These are phyloP conservation scores for Drosophila tristis DNA, from an alignment of 1,140 invertebrate genomes.

Conservation along the genomic window DNA sequence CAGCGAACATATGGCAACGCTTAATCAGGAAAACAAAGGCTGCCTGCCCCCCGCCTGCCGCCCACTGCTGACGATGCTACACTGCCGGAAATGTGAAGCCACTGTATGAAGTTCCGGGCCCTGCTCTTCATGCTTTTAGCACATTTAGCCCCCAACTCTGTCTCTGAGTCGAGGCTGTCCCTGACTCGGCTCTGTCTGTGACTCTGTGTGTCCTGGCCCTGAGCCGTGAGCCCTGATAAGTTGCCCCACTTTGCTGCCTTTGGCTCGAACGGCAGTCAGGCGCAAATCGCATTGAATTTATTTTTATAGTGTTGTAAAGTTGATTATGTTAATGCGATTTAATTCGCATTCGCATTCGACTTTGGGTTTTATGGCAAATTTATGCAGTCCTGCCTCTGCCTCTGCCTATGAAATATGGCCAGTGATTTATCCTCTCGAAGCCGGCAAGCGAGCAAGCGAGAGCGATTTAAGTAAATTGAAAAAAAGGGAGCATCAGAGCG, in stretches of 20 bases:
- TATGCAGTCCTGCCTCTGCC: slow-evolving; percentile 36
- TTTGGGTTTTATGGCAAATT: slow-evolving; percentile 70
- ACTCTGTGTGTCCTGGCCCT: neutral
- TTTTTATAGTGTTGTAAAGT: slow-evolving; percentile 68
- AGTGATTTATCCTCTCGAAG: slow-evolving; percentile 55
- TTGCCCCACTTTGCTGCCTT: slow-evolving; percentile 16
- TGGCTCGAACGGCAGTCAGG: slow-evolving; percentile 31
- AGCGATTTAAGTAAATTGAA: slow-evolving; percentile 73
- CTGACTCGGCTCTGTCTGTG: neutral
- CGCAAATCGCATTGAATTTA: slow-evolving; percentile 69
- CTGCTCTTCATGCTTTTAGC: slow-evolving; percentile 30
- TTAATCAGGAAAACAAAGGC: slow-evolving; percentile 71
- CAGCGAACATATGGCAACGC: slow-evolving; percentile 62
- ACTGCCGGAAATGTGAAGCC: slow-evolving; percentile 59
- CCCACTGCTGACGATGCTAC: too few relatives aligned
- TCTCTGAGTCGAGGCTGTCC: neutral
- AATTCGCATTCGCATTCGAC: slow-evolving; percentile 63
- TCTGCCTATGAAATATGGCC: slow-evolving; percentile 58
- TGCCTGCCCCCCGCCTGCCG: slow-evolving; percentile 21
- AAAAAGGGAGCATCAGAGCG: slow-evolving; percentile 8
- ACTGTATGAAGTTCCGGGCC: slow-evolving; percentile 19
- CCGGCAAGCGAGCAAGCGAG: neutral
- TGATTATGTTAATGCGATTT: slow-evolving; percentile 71
- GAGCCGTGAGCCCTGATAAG: slow-evolving; percentile 29
- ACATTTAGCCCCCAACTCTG: slow-evolving; percentile 17